Conservation (phyloP, 2,888 invertebrate genomes). For the Synergus japonicus region DNA sequence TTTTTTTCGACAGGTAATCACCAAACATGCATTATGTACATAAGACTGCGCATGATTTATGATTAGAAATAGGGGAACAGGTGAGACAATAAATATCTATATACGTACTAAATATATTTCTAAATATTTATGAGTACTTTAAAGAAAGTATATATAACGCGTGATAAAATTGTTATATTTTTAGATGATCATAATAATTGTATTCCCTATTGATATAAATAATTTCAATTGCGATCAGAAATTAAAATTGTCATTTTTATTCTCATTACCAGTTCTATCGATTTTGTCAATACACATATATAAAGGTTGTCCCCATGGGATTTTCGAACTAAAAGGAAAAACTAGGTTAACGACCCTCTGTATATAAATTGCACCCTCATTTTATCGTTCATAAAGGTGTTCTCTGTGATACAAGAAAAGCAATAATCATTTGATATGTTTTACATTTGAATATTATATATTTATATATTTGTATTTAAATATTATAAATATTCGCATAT, state of each 20-base stretch:
- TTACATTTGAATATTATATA: neutral
- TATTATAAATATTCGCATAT: neutral
- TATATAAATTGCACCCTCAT: conserved; percentile 6
- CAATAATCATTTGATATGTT: neutral
- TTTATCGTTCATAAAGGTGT: neutral
- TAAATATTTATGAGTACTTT: neutral
- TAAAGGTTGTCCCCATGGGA: neutral
- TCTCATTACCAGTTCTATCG: neutral
- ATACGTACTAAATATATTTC: neutral
- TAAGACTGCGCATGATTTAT: neutral
- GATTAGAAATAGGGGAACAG: neutral
- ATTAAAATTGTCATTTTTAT: neutral
- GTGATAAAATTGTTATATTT: neutral
- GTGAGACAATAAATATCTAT: neutral
- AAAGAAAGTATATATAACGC: neutral
- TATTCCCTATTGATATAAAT: neutral
- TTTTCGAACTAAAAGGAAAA: neutral
- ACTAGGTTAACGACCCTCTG: neutral
- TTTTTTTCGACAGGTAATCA: neutral
- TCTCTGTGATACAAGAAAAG: neutral
- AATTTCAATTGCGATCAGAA: neutral
- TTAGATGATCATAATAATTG: neutral
- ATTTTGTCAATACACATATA: neutral
- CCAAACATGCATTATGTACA: neutral
- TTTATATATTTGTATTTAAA: neutral